Evolutionary conservation across 2,888 invertebrate genomes (phyloP), one percentile per base, ranked within the genome.

Genomic region (Agrochola lota): DNA sequence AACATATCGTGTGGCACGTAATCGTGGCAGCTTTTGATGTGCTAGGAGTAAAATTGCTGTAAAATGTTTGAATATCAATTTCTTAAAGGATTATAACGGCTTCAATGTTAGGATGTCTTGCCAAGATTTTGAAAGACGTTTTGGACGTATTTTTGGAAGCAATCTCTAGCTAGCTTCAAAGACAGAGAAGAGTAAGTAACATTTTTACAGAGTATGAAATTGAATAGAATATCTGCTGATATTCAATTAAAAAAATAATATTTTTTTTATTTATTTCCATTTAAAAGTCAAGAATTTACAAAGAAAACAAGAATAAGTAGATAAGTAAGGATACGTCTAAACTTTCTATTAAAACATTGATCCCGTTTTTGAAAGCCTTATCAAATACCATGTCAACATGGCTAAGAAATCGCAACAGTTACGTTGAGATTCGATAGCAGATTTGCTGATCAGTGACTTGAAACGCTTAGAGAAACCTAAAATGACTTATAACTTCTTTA

Each of bases 1-100:
- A 88, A 92, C 92, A 94, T 94, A 94, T 93, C 93, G 72, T 83
- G 81, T 83, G 83, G 85, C 85, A 83, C 71, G 73, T 71, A 57
- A 84, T 74, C 40, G 71, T 84, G 63, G 72, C 72, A 77, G 84
- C 84, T 86, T 84, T 71, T 35, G 55, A 64, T 82, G 72, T 77
- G 60, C 69, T 83, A 63, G 6, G 26, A 68, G 7, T 5, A 20
- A 70, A 62, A 49, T 60, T 35, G 57, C 57, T 66, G 55, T 46
- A 43, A 3, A 69, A 75, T 30, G 8, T 55, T 30, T 20, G 5
- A 52, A 64, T 57, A 67, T 6, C 23, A 35, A 55, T 59, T 67
- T 63, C 30, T 71, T 52, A 57, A 66, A 66, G 43, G 35, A 62
- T 52, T 73, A 62, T 80, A 63, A 71, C 17, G 55, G 46, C 73